Evolutionary conservation across 2,113 vertebrate species (phyloP).

Genomic region (Penelope pileata): DNA sequence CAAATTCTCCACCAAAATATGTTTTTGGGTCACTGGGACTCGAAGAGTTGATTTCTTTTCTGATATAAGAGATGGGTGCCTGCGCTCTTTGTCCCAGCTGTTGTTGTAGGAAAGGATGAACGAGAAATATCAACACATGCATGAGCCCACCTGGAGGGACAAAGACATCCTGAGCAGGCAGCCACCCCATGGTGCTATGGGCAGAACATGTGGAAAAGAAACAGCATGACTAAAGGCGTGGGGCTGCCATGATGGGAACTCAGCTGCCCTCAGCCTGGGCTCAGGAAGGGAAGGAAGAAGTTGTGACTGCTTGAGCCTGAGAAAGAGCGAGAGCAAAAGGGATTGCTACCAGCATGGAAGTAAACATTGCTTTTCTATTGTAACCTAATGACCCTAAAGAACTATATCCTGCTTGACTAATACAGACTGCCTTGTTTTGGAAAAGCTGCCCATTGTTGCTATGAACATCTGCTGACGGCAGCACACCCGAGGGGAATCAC

Average conservation of each 20-base stretch:
- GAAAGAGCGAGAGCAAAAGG: neutral
- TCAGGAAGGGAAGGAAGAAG: neutral
- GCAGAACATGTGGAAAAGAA: neutral
- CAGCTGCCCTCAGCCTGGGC: neutral
- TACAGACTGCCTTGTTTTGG: neutral
- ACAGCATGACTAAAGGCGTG: neutral
- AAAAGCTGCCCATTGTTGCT: neutral
- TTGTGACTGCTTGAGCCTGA: neutral
- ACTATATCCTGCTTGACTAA: neutral
- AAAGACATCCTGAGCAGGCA: neutral
- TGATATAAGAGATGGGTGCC: neutral
- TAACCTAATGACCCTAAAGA: neutral
- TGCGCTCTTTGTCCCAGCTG: neutral
- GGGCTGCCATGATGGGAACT: neutral
- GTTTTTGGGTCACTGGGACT: neutral
- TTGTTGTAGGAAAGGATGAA: neutral
- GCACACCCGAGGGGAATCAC: fast-evolving
- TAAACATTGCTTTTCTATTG: neutral
- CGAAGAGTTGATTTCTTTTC: neutral
- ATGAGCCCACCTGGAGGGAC: neutral
- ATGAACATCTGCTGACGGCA: neutral
- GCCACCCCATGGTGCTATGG: neutral
- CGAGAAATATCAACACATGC: neutral
- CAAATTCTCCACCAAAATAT: neutral
- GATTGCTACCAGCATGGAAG: neutral